These are phyloP conservation scores for Polyodon spathula DNA, from an alignment of 2,113 vertebrate genomes.

Conservation along the genomic window DNA sequence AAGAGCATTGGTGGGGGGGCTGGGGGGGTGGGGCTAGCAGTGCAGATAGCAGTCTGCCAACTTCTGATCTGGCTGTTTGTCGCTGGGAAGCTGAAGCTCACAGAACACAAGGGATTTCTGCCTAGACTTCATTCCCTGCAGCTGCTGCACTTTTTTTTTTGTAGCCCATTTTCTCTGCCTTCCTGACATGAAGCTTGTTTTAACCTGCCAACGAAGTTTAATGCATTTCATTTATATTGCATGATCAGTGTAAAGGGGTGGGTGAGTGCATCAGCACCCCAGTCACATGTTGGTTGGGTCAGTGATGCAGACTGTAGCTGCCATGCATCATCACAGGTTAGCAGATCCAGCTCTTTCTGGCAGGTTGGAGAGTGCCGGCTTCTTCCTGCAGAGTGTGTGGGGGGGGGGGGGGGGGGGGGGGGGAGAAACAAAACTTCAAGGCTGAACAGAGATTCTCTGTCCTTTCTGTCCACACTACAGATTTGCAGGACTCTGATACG, in stretches of 20 bases:
- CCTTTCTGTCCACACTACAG: slow-evolving; percentile 39
- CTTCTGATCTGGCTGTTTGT: slow-evolving; percentile 55
- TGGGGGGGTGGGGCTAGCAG: slow-evolving; percentile 45
- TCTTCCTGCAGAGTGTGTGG: too few relatives aligned
- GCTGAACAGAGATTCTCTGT: slow-evolving; percentile 17
- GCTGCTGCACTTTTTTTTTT: slow-evolving; percentile 25
- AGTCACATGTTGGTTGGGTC: slow-evolving; percentile 95
- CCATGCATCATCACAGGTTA: slow-evolving; percentile 48
- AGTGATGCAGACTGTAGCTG: slow-evolving; percentile 85
- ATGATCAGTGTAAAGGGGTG: slow-evolving; percentile 37
- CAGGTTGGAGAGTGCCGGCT: slow-evolving; percentile 17
- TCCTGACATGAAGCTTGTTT: slow-evolving; percentile 22
- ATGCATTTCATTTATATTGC: slow-evolving; percentile 61
- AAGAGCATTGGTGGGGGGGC: slow-evolving; percentile 42
- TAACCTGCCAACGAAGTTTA: slow-evolving; percentile 28
- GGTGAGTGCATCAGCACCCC: slow-evolving; percentile 89
- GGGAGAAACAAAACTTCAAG: background rate
- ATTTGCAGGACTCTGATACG: slow-evolving; percentile 74
- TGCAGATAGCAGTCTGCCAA: slow-evolving; percentile 58
- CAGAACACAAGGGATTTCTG: slow-evolving; percentile 14
- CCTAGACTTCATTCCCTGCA: slow-evolving; percentile 29
- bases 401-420: too few relatives aligned
- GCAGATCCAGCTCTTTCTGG: slow-evolving; percentile 33
- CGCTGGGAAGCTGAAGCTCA: slow-evolving; percentile 24
- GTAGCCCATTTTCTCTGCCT: background rate